Evolutionary conservation across 2,797 vertebrate genomes (phyloP).

Genomic region (Vespertilio murinus): DNA sequence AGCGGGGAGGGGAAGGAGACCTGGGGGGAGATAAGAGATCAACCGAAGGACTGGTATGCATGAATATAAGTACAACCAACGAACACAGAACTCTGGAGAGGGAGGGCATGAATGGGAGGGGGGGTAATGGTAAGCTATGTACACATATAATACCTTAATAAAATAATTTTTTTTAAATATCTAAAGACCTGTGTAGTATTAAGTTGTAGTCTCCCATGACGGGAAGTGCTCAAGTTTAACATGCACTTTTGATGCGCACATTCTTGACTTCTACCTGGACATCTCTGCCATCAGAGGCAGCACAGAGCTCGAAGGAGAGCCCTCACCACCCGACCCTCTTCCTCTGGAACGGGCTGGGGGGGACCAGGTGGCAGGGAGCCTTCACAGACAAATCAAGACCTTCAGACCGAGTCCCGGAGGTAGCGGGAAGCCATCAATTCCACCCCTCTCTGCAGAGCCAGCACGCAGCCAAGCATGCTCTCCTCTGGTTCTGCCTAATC

Average conservation of each 20-base stretch:
- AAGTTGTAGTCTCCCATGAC: background rate
- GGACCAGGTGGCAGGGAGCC: background rate
- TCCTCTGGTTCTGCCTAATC: background rate
- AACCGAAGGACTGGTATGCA: too few species aligned
- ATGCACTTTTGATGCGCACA: background rate
- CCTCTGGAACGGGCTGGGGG: background rate
- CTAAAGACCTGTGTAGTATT: background rate
- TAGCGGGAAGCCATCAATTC: background rate
- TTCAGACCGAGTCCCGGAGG: background rate
- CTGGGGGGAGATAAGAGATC: too few species aligned
- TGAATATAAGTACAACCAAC: too few species aligned
- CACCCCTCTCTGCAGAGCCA: background rate
- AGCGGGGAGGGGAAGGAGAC: too few species aligned
- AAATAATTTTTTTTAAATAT: too few species aligned
- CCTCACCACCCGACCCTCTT: background rate
- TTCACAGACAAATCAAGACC: background rate
- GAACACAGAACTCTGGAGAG: too few species aligned
- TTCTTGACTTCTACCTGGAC: background rate
- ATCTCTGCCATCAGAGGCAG: background rate
- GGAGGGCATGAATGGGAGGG: too few species aligned
- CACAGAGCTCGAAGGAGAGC: too few species aligned
- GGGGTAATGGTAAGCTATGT: too few species aligned
- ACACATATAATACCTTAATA: too few species aligned
- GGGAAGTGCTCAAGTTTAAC: background rate
- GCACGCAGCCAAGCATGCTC: background rate